Conservation (phyloP, 1,140 invertebrate genomes). For the Bathynomus jamesi region DNA sequence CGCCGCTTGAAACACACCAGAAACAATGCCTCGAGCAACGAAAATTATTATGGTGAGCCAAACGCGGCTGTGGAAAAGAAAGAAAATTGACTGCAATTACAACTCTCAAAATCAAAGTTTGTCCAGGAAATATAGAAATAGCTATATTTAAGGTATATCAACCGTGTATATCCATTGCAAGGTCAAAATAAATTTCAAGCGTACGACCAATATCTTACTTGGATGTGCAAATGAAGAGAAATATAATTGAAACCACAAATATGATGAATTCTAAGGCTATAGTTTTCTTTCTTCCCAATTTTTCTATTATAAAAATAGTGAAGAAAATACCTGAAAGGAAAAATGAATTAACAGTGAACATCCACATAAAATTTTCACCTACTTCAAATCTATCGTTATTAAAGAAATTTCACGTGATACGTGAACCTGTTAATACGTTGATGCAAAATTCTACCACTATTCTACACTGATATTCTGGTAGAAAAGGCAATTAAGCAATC, state of each 20-base stretch:
- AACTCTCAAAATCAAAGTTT: too few relatives aligned
- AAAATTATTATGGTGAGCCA: constrained; percentile 78
- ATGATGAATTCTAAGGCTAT: constrained; percentile 89
- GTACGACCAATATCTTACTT: too few relatives aligned
- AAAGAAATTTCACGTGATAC: too few relatives aligned
- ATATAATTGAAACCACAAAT: constrained; percentile 70
- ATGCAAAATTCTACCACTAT: too few relatives aligned
- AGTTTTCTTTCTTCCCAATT: constrained; percentile 81
- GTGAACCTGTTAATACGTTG: too few relatives aligned
- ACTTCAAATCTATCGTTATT: too few relatives aligned
- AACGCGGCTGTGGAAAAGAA: constrained; percentile 57
- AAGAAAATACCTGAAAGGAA: constrained; percentile 68
- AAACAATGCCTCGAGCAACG: constrained; percentile 81
- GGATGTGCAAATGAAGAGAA: constrained; percentile 65
- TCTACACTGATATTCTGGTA: too few relatives aligned
- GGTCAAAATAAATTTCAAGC: too few relatives aligned
- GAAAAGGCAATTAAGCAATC: too few relatives aligned
- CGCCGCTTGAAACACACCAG: constrained; percentile 86
- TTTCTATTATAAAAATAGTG: constrained; percentile 84
- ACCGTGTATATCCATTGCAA: too few relatives aligned
- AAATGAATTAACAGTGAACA: background rate
- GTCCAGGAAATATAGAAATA: too few relatives aligned
- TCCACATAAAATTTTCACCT: constrained; percentile 4
- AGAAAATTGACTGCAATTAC: too few relatives aligned
- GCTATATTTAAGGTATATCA: background rate